Percentiles rank a stretch among this genome's conserved stretches.
Conservation (phyloP, 1,140 invertebrate genomes). For the Sesamia nonagrioides region DNA sequence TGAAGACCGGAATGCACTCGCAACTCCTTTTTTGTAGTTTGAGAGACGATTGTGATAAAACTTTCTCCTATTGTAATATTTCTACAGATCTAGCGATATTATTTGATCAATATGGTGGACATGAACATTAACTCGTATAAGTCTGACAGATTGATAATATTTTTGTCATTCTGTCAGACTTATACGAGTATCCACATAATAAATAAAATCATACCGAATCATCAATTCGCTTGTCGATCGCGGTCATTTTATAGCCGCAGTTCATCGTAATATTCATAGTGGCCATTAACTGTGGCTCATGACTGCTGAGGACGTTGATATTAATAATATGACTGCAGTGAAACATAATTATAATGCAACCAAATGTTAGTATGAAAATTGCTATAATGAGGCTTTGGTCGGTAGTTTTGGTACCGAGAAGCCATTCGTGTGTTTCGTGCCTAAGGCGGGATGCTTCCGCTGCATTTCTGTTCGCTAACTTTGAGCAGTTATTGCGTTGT, state of each 20-base stretch:
- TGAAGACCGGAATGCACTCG: constrained; percentile 30
- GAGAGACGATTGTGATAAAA: background rate
- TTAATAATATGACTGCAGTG: constrained; percentile 9
- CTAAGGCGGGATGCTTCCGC: constrained; percentile 31
- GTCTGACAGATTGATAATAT: background rate
- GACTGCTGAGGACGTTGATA: constrained; percentile 15
- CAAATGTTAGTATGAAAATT: constrained; percentile 19
- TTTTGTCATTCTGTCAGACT: too few species aligned
- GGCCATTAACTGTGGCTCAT: constrained; percentile 1
- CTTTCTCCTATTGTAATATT: background rate
- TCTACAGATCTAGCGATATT: background rate
- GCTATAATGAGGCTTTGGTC: constrained; percentile 12
- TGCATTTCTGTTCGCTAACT: constrained; percentile 28
- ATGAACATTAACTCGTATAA: background rate
- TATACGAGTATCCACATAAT: background rate
- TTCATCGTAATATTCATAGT: constrained; percentile 21
- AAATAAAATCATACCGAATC: constrained; percentile 17
- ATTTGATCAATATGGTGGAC: background rate
- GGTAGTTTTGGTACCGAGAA: background rate
- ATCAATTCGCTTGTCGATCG: constrained; percentile 26
- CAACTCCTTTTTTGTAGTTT: background rate
- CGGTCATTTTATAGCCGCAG: constrained; percentile 25
- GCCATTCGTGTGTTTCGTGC: constrained; percentile 26
- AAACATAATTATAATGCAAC: background rate
- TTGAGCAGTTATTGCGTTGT: constrained; percentile 37